A percentile compares a stretch with the other conserved stretches of the same genome.
Evolutionary conservation across 2,888 invertebrate species (phyloP).

Genomic region (Tetragnatha montana): DNA sequence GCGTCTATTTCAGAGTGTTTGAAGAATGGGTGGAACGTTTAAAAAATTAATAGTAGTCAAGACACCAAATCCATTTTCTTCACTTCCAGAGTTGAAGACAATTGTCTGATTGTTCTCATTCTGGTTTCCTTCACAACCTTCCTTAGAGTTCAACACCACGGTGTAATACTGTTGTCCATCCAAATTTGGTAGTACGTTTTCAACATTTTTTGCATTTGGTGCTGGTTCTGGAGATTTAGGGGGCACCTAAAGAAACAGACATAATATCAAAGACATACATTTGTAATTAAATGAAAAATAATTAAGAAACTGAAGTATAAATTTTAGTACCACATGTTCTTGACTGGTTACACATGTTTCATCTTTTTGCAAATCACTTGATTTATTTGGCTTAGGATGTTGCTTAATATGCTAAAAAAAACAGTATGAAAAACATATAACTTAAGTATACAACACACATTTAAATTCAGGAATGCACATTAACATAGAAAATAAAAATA

Average conservation of each 20-base stretch:
- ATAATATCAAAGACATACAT: neutral
- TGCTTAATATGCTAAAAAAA: constrained; percentile 73
- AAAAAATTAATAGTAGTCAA: constrained; percentile 72
- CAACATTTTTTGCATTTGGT: neutral
- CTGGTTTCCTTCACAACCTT: constrained; percentile 46
- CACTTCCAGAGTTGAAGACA: constrained; percentile 39
- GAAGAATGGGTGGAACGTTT: constrained; percentile 68
- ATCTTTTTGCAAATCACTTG: neutral
- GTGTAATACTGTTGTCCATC: constrained; percentile 32
- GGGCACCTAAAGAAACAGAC: neutral
- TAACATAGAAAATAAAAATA: no score
- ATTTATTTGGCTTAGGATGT: constrained; percentile 72
- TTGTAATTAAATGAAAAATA: neutral
- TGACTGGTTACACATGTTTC: constrained; percentile 5
- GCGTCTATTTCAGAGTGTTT: constrained; percentile 54
- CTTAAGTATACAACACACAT: neutral
- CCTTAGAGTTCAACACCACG: constrained; percentile 41
- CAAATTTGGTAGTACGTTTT: constrained; percentile 18
- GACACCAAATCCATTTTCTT: constrained; percentile 66
- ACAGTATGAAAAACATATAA: neutral
- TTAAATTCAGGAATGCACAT: neutral
- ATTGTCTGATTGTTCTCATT: constrained; percentile 43
- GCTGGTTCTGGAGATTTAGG: neutral
- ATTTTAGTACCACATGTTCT: constrained; percentile 4
- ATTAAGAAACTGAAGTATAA: neutral